A percentile compares a stretch with the other conserved stretches of the same genome.
Evolutionary conservation across 2,113 vertebrate species (phyloP).

Genomic region (Chinchilla lanigera): DNA sequence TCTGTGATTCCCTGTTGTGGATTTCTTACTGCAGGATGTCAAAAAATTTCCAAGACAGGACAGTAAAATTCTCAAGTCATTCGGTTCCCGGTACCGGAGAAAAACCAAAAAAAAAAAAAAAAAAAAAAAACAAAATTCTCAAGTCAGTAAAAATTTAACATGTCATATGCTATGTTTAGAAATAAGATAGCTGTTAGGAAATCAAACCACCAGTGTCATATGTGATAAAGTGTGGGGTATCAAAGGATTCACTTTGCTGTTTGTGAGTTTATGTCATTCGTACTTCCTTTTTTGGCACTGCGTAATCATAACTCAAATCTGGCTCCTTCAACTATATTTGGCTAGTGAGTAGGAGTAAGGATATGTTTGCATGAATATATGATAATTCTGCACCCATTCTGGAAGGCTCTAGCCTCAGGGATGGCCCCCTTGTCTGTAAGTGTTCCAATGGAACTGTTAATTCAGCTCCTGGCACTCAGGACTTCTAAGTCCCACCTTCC

Average conservation of each 20-base stretch:
- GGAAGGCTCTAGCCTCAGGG: not conserved
- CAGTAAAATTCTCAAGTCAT: not conserved
- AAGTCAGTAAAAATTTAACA: not conserved
- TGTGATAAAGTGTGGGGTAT: not conserved
- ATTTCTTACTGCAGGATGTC: not conserved
- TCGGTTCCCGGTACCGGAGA: no score
- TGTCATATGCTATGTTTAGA: constrained; percentile 7
- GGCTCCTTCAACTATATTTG: not conserved
- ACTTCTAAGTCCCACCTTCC: not conserved
- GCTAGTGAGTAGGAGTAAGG: not conserved
- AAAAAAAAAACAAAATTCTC: no score
- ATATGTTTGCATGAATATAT: not conserved
- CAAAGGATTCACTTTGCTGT: not conserved
- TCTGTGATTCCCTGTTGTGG: not conserved
- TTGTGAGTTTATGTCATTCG: not conserved
- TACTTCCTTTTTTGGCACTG: not conserved
- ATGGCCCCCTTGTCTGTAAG: not conserved
- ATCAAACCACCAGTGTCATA: not conserved
- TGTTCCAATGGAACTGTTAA: not conserved
- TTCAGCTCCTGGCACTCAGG: not conserved
- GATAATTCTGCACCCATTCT: not conserved
- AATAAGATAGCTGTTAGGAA: constrained; percentile 13
- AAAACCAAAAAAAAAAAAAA: no score
- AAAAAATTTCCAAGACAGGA: not conserved
- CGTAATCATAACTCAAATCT: constrained; percentile 22